Evolutionary conservation across 2,888 invertebrate genomes (phyloP).

Genomic region (Chesias legatella): DNA sequence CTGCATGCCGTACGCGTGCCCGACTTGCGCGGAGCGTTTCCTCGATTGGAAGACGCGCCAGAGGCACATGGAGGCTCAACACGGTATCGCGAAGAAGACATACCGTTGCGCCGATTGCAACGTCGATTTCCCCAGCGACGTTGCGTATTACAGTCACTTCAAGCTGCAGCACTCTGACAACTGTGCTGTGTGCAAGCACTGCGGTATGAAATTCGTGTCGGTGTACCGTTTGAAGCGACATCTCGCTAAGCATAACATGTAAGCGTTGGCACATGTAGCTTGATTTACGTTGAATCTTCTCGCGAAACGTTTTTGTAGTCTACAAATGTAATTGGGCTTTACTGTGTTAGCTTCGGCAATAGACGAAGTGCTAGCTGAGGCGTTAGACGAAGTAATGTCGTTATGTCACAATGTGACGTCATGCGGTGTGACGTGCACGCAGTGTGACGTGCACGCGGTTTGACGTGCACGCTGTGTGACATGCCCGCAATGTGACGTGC

Average conservation of each 20-base stretch:
- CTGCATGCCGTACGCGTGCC: constrained; percentile 67
- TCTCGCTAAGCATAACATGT: constrained; percentile 51
- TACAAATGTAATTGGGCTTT: no score
- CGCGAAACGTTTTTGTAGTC: no score
- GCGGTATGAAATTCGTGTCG: constrained; percentile 62
- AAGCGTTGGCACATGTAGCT: no score
- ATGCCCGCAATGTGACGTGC: no score
- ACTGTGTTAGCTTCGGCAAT: no score
- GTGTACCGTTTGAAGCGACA: constrained; percentile 59
- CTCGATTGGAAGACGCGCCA: constrained; percentile 56
- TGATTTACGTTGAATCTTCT: neutral
- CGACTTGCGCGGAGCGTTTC: constrained; percentile 62
- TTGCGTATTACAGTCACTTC: constrained; percentile 62
- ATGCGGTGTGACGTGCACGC: no score
- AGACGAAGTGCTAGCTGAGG: no score
- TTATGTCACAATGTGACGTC: no score
- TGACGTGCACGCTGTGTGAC: no score
- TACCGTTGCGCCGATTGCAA: constrained; percentile 60
- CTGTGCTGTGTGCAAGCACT: constrained; percentile 61
- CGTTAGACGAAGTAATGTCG: no score
- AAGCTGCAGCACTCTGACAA: constrained; percentile 63
- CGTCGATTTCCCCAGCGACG: constrained; percentile 52
- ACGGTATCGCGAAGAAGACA: constrained; percentile 51
- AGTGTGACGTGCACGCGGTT: no score
- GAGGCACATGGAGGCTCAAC: constrained; percentile 60